Evolutionary conservation across 2,888 invertebrate genomes (phyloP), one percentile per base, ranked within the genome.

Genomic region (Zonitis immaculata): DNA sequence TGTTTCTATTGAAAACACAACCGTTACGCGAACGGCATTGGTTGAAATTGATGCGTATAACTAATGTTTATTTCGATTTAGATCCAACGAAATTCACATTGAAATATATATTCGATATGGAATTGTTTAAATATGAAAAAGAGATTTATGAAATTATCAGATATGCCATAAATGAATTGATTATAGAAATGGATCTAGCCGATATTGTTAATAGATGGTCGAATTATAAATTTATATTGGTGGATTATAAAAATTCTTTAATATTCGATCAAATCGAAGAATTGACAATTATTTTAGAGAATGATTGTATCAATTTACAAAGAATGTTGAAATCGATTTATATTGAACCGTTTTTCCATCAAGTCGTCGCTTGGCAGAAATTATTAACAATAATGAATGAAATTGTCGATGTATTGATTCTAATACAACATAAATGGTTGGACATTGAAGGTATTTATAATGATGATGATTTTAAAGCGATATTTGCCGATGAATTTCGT

Each of bases 51-150:
- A 95, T 95, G 95, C 77, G 77, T 2, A 91, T 90, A 75, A 95
- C 95, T 11, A 87, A 88, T 71, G 77, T 86, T 65, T 78, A 82
- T 57, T 95, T 95, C 71, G 93, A 95, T 67, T 93, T 95, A n/a
- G n/a, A n/a, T n/a, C n/a, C n/a, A 88, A 86, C 91, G 3, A 88
- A 91, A 16, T 95, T 95, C 65, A 95, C 94, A 0, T 77, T 95
- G 55, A 91, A 91, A 54, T 92, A 94, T 70, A 89, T 95, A 86
- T 95, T 95, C 71, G 83, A 88, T 1, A 95, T 95, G 95, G 89
- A 95, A 67, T 76, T 95, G 54, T 90, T 92, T 66, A 84, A 87
- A 60, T 91, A 90, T 69, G 87, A 88, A 74, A 91, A 92, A 0
- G 87, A 89, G 4, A 93, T 93, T 30, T 88, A 88, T 64, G 85